phyloP scores from a whole-genome alignment of 2,797 vertebrate species.

The Cetoscarus ocellatus region DNA sequence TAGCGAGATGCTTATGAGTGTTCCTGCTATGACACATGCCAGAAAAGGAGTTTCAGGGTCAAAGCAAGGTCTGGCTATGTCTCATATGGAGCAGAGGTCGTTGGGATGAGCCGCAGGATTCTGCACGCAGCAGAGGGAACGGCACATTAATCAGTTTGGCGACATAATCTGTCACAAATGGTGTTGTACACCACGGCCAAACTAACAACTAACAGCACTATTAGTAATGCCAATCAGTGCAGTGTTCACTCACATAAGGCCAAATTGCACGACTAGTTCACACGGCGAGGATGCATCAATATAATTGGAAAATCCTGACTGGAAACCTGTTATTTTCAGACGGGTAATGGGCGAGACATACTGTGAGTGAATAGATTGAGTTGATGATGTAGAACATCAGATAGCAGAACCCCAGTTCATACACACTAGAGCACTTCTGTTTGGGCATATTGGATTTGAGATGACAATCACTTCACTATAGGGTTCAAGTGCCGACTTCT shows the following conservation, averaged over 20 bases:
- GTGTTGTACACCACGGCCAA: constrained; percentile 49
- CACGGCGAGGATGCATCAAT: constrained; percentile 58
- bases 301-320: constrained; percentile 63
- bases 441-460: constrained; percentile 16
- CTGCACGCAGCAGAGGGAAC: constrained; percentile 46
- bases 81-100: constrained; percentile 59
- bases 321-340: constrained; percentile 66
- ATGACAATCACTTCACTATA: constrained; percentile 6
- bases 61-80: constrained; percentile 34
- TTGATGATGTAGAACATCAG: constrained; percentile 62
- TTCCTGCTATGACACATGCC: constrained; percentile 21
- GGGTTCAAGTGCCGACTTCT: constrained; percentile 2
- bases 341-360: constrained; percentile 53
- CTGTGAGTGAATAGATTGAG: constrained; percentile 56
- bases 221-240: constrained; percentile 72
- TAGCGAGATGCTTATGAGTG: constrained; percentile 19
- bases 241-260: constrained; percentile 52
- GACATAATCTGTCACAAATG: constrained; percentile 71
- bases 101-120: constrained; percentile 52
- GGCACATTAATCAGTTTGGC: constrained; percentile 68
- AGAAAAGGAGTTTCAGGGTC: constrained; percentile 47
- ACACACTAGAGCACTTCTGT: constrained; percentile 18
- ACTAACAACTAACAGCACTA: constrained; percentile 59
- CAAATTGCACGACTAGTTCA: constrained; percentile 59
- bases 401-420: constrained; percentile 32